Evolutionary conservation across 2,113 vertebrate species (phyloP).

Genomic region (Setophaga coronata): DNA sequence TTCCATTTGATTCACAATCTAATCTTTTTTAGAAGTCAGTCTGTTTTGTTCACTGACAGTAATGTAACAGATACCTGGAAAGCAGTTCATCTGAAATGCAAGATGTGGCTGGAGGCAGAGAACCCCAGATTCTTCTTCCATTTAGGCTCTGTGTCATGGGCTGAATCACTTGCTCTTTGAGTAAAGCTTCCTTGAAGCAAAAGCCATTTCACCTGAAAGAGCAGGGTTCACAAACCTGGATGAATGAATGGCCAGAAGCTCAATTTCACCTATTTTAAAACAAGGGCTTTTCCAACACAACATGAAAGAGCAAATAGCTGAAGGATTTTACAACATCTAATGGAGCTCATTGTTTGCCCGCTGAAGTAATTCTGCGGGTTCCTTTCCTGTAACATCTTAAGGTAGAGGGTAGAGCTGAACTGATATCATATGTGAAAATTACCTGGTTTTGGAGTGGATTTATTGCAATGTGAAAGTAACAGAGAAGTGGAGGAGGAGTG

Average conservation of each 20-base stretch:
- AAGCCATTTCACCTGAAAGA: not conserved
- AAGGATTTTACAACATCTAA: not conserved
- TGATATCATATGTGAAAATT: not conserved
- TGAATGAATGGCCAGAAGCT: not conserved
- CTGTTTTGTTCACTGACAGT: not conserved
- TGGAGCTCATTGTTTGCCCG: not conserved
- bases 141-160: not conserved
- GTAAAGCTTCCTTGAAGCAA: not conserved
- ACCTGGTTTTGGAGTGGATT: not conserved
- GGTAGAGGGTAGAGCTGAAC: not conserved
- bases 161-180: not conserved
- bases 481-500: not conserved
- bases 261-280: not conserved
- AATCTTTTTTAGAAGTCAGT: not conserved
- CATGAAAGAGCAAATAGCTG: not conserved
- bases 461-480: not conserved
- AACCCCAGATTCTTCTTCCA: not conserved
- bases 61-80: rapidly evolving
- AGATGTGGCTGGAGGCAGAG: not conserved
- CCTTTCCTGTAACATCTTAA: not conserved
- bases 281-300: not conserved
- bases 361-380: not conserved
- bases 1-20: not conserved
- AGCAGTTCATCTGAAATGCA: not conserved
- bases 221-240: not conserved